Base-by-base conservation (phyloP, 2,113 vertebrate species). In the Tringa solitaria region DNA sequence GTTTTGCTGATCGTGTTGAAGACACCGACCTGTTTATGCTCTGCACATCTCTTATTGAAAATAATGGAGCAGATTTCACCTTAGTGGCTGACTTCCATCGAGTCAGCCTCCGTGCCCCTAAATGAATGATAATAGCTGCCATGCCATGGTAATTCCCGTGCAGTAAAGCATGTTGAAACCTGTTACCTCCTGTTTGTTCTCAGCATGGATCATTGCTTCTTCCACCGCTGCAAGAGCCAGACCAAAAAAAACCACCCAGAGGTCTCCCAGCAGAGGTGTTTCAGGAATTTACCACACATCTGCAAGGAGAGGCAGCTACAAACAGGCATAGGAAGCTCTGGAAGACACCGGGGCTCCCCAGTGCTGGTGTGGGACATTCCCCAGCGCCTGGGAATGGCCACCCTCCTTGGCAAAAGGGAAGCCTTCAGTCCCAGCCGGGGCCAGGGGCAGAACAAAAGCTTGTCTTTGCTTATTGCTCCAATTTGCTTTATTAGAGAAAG, bases 181-280 rank as follows among this genome's bases (percentile, higher is more conserved):
- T 51, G 83, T 41, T 93, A 54, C 76, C 88, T 91, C 88, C 87
- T 89, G 77, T 67, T 96, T 95, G 90, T 67, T 94, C 95, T 85
- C 85, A 54, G 41, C 91, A 95, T 7, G 93, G 95, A 92, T 97
- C 95, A 78, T 78, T 93, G 93, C 95, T 74, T 73, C 78, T 84
- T 93, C 61, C 80, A 72, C 61, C 0, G 0, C 83, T 33, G 48
- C 0, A 0, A 92, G 54, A 94, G 70, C n/a, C 73, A 46, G 59
- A 37, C 43, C 65, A 53, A 54, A 80, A 65, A 48, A 86, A 89
- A 72, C 7, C 51, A 53, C n/a, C 18, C 82, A 45, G 39, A 28
- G 53, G 45, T 57, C 57, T 85, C 74, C 70, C 51, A 64, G 64
- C 30, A 54, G 91, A 90, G 53, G 30, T 7, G 35, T 60, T 94